These are phyloP conservation scores for Grammomys surdaster DNA, from an alignment of 2,113 vertebrate species.

Conservation along the genomic window DNA sequence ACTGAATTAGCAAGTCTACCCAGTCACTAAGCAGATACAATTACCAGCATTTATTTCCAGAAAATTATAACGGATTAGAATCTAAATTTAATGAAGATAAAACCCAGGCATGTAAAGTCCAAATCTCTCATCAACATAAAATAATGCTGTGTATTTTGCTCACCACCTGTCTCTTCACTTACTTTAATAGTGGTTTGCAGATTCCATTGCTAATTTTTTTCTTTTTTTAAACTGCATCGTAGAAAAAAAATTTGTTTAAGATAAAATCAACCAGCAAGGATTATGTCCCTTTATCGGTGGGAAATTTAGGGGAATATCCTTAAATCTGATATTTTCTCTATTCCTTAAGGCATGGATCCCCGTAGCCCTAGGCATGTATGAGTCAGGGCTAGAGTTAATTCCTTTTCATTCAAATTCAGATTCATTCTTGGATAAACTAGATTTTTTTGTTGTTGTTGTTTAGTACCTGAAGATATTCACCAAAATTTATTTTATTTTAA, in stretches of 20 bases:
- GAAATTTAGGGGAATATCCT: not conserved
- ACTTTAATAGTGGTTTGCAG: not conserved
- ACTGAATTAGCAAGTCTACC: not conserved
- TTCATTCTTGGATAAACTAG: not conserved
- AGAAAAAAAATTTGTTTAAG: not conserved
- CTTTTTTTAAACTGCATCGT: not conserved
- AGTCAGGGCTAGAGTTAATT: not conserved
- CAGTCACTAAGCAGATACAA: not conserved
- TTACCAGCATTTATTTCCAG: not conserved
- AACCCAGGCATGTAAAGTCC: not conserved
- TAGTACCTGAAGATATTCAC: not conserved
- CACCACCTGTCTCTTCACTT: not conserved
- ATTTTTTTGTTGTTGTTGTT: not conserved
- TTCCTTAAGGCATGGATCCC: not conserved
- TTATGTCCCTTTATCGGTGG: not conserved
- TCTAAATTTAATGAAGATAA: not conserved
- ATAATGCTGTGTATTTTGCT: not conserved
- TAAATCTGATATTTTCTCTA: not conserved
- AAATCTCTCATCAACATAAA: not conserved
- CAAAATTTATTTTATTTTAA: slow-evolving; percentile 48
- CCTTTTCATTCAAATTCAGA: not conserved
- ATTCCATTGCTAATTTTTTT: not conserved
- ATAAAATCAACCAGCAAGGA: not conserved
- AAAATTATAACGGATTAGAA: not conserved
- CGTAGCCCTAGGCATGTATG: no score